Base-by-base conservation (phyloP, 1,140 invertebrate genomes). In the Drosophila nigrodunni region DNA sequence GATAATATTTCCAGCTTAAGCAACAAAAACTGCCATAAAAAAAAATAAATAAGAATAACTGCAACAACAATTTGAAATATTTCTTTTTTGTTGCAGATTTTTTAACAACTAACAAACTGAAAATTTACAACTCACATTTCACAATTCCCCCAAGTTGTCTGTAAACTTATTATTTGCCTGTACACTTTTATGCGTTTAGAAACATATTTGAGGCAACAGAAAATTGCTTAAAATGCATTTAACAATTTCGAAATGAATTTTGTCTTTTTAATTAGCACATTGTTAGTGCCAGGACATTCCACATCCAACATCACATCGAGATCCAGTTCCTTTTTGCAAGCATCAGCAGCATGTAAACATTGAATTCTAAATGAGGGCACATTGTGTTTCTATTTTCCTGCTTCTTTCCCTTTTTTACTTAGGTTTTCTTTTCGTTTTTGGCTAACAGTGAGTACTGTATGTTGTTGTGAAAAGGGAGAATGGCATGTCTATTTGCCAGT, bases 1-100 rank as follows among this genome's bases (percentile, higher is more conserved):
- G 66, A 83, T 88, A 81, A 78, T 68, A 74, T 47, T 78, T 79
- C 59, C 55, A 58, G 70, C 67, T 61, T 49, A 66, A 49, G 58
- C 35, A 30, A 30, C 25, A 66, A 47, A 54, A 65, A 43, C 37
- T 55, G 34, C 52, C 34, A 25, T 68, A 57, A 50, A 58, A 57
- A 57, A 67, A 72, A 58, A 57, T 58, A 72, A 65, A n/a, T 13
- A 46, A 34, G 47, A 43, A 55, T 43, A 54, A 49, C 69, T 49
- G 43, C 46, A 59, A 49, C 34, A 64, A 67, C 43, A 47, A 47
- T 39, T 21, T 37, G 18, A 47, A 46, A 57, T 47, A 65, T 52
- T 41, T 21, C 18, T 21, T 21, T 21, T 21, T 58, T 50, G 43
- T 39, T 25, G 44, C 50, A 64, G 59, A 71, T 64, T 71, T 71